Evolutionary conservation across 2,113 vertebrate species (phyloP), one percentile per base, ranked within the genome.

Genomic region (Chaetodon auriga): DNA sequence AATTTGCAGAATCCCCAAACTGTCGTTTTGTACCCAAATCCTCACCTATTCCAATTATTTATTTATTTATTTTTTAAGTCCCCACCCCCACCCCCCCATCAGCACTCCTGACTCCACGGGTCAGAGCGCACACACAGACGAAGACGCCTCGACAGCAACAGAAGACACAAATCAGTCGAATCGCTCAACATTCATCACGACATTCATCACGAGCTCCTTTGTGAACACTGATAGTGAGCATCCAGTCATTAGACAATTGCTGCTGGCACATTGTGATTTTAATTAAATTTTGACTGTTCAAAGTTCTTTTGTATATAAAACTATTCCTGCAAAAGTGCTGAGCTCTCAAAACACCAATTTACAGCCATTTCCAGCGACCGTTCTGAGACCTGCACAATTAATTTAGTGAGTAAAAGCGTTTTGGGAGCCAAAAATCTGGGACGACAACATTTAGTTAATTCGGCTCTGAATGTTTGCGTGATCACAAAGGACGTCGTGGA

Each of bases 401-500:
- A 48, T 46, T 23, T 18, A 5, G 7, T 12, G 55, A 79, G 45
- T 11, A 60, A 43, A 53, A 30, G n/a, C 4, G 3, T 48, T 73
- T 74, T 18, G 1, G 1, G 35, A 7, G 35, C 35, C 1, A 5
- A 41, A 41, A 41, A 8, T 41, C 38, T 41, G 38, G 38, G 38
- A 41, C 5, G 38, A 41, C 8, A 41, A 60, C 77, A 49, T 49
- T 58, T 25, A 35, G 30, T 60, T 36, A 7, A n/a, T 7, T 16
- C 9, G 5, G 41, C 30, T 30, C 2, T 19, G 30, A 30, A 5
- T 48, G 14, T 53, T 49, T 15, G 16, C 23, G n/a, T 23, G 48
- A 62, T 83, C 87, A 89, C 76, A 84, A 77, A 82, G 81, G 78
- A 89, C 71, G 43, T 62, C 21, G 70, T 46, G 58, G 36, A 76